Conservation (phyloP, 23 tunicate species). For the Oikopleura dioica region DNA sequence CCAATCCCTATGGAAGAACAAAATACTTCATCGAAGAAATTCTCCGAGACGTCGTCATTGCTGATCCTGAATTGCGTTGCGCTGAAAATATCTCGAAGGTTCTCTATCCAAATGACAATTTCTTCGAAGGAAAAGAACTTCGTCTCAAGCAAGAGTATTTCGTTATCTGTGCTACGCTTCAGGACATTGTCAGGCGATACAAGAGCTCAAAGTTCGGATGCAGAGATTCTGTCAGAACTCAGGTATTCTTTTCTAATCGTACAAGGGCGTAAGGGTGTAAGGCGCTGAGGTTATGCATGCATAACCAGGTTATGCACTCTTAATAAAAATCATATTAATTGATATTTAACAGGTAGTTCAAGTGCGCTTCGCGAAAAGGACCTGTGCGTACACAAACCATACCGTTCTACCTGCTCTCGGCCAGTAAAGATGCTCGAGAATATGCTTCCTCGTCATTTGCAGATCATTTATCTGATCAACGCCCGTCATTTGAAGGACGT, state of each 20-base stretch:
- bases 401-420: conserved; percentile 97
- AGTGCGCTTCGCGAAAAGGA: conserved; percentile 29
- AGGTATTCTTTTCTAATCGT: too few relatives aligned
- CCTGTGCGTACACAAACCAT: conserved; percentile 97
- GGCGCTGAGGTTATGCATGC: too few relatives aligned
- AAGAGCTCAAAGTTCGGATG: conserved; percentile 69
- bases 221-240: conserved; percentile 50
- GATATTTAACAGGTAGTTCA: conserved; percentile 62
- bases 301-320: conserved; percentile 56
- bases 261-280: too few relatives aligned
- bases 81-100: conserved; percentile 93
- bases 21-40: conserved; percentile 91
- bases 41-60: conserved; percentile 49
- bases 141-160: conserved; percentile 88
- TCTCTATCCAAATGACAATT: conserved; percentile 88
- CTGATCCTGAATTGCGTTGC: too few relatives aligned
- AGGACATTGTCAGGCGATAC: conserved; percentile 71
- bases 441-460: conserved; percentile 83
- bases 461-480: conserved; percentile 80
- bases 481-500: conserved; percentile 42
- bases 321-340: conserved; percentile 40
- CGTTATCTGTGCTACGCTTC: conserved; percentile 83
- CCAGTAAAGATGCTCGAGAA: conserved; percentile 62
- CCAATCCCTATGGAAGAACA: conserved; percentile 97
- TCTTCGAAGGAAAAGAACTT: conserved; percentile 89